Percentiles rank a stretch among this genome's conserved stretches.
phyloP scores from a whole-genome alignment of 2,797 vertebrate species.

The Leptatherina wallacei region DNA sequence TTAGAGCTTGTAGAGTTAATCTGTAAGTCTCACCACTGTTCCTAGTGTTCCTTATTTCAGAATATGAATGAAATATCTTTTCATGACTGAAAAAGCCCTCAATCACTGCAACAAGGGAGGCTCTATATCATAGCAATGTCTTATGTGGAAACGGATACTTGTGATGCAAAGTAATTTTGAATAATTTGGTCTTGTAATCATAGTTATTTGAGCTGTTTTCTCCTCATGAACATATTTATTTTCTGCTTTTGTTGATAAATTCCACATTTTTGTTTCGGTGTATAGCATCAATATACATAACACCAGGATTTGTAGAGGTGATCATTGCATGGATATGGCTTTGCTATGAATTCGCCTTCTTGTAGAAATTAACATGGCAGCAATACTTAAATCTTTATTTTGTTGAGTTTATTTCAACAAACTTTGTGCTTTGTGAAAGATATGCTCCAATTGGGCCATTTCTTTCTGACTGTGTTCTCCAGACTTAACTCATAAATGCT shows the following conservation, averaged over 20 bases:
- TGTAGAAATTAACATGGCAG: background rate
- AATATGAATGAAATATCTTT: background rate
- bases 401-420: background rate
- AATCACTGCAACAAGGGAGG: background rate
- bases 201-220: background rate
- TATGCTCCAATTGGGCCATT: background rate
- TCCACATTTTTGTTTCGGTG: background rate
- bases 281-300: background rate
- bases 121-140: background rate
- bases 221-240: background rate
- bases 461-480: background rate
- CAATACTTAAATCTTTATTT: background rate
- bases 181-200: no score
- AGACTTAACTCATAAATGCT: background rate
- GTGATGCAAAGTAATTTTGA: background rate
- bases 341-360: background rate
- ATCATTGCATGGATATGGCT: background rate
- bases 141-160: background rate
- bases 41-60: background rate
- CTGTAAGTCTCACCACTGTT: background rate
- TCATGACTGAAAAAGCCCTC: background rate
- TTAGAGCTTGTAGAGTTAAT: slow-evolving; percentile 14
- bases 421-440: background rate
- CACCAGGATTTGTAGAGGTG: background rate
- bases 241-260: background rate